Evolutionary conservation across 2,888 invertebrate genomes (phyloP).

Genomic region (Polietes domitor): DNA sequence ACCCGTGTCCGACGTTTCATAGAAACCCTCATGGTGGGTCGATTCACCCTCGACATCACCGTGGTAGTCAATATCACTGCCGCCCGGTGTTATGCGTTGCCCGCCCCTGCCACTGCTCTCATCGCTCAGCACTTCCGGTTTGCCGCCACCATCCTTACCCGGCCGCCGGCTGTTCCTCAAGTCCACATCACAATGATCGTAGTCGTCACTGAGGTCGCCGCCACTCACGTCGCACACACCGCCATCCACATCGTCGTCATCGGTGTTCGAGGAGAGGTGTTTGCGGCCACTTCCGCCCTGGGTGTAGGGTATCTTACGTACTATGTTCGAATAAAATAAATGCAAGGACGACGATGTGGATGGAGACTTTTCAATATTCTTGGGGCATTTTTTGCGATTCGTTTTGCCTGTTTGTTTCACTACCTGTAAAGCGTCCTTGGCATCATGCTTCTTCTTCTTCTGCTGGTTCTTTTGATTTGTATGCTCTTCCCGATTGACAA

Average conservation of each 20-base stretch:
- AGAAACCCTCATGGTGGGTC: constrained; percentile 76
- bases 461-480: constrained; percentile 45
- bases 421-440: constrained; percentile 68
- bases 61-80: constrained; percentile 77
- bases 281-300: constrained; percentile 63
- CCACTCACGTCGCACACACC: constrained; percentile 78
- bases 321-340: constrained; percentile 76
- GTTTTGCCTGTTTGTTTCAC: constrained; percentile 57
- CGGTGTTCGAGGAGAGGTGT: constrained; percentile 74
- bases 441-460: not conserved
- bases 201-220: constrained; percentile 77
- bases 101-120: constrained; percentile 11
- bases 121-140: constrained; percentile 19
- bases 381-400: constrained; percentile 47
- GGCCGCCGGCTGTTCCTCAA: constrained; percentile 57
- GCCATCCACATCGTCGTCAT: constrained; percentile 75
- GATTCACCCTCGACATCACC: constrained; percentile 72
- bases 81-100: constrained; percentile 41
- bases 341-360: constrained; percentile 75
- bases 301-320: constrained; percentile 72
- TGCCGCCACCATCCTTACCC: not conserved
- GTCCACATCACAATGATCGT: constrained; percentile 75
- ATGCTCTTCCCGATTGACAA: constrained; percentile 68
- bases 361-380: constrained; percentile 74
- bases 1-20: constrained; percentile 80